Base-by-base conservation (phyloP, 2,113 vertebrate genomes). In the Eretmochelys imbricata region DNA sequence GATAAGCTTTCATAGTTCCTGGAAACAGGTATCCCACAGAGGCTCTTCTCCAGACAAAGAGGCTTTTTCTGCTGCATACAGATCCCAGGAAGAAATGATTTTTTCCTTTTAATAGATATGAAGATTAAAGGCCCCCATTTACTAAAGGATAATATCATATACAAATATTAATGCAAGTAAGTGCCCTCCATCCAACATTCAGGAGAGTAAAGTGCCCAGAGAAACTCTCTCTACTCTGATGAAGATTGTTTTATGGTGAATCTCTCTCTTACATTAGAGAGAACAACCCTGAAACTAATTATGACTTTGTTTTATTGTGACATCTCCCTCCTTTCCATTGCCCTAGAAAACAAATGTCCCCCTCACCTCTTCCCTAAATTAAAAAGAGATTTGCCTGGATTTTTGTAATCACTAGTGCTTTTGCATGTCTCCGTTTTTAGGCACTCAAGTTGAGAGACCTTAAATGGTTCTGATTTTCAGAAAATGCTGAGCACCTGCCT, bases 291-390 rank as follows among this genome's bases (percentile, higher is more conserved):
- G 54, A 96, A 94, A 87, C 72, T 38, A 90, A 80, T 91, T 94
- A 94, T 94, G 62, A 69, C 93, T 93, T 84, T 89, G 94, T 92
- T 92, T 91, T 87, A 91, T 49, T 84, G 79, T 93, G 46, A 88
- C 72, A 46, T 92, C 62, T 91, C 48, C 19, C 27, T 87, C 17
- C 65, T 93, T 92, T 81, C 90, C 82, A 95, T 54, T 49, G 27
- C 80, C 50, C 49, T 88, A 88, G 59, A 93, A 87, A 78, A 48
- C 42, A 48, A 27, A 48, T 78, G 25, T 14, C 6, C 13, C 42
- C 42, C 25, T 76, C 5, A 1, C 42, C 42, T 46, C 25, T 27
- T 46, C 12, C 42, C 42, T 38, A 72, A 48, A 48, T 48, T 25
- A 46, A 78, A 78, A 78, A 48, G 25, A 48, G 6, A 25, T 78